Evolutionary conservation across 2,113 vertebrate genomes (phyloP).

Genomic region (Lepidothrix coronata): DNA sequence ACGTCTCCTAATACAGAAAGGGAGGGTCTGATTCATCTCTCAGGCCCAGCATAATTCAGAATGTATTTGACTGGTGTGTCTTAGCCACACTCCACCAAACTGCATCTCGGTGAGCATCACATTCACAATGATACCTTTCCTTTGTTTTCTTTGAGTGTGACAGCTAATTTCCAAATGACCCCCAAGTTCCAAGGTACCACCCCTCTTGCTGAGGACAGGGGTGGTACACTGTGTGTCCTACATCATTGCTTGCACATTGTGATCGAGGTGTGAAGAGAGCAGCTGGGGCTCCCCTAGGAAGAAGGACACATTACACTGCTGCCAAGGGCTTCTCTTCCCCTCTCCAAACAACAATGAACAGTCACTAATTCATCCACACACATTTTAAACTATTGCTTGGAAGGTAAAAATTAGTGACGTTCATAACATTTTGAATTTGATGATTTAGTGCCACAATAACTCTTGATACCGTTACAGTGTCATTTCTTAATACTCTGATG

Average conservation of each 20-base stretch:
- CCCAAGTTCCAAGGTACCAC: no score
- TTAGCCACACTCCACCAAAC: neutral
- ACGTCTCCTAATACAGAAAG: neutral
- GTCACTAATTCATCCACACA: neutral
- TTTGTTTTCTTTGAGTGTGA: neutral
- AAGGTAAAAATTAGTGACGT: neutral
- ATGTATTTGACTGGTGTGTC: no score
- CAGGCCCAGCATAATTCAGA: neutral
- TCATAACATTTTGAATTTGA: neutral
- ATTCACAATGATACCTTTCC: neutral
- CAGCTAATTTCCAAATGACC: neutral
- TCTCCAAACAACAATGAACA: neutral
- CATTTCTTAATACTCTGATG: neutral
- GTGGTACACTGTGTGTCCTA: no score
- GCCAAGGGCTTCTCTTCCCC: neutral
- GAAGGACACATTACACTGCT: neutral
- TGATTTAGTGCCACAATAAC: neutral
- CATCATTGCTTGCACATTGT: no score
- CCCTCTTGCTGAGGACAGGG: no score
- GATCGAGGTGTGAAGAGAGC: neutral
- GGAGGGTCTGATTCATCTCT: neutral
- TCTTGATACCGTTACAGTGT: neutral
- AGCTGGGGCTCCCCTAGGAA: accelerated
- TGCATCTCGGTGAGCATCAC: neutral
- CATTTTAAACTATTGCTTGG: neutral